A percentile compares a stretch with the other conserved stretches of the same genome.
Evolutionary conservation across 2,797 vertebrate genomes (phyloP).

Genomic region (Microcaecilia unicolor): DNA sequence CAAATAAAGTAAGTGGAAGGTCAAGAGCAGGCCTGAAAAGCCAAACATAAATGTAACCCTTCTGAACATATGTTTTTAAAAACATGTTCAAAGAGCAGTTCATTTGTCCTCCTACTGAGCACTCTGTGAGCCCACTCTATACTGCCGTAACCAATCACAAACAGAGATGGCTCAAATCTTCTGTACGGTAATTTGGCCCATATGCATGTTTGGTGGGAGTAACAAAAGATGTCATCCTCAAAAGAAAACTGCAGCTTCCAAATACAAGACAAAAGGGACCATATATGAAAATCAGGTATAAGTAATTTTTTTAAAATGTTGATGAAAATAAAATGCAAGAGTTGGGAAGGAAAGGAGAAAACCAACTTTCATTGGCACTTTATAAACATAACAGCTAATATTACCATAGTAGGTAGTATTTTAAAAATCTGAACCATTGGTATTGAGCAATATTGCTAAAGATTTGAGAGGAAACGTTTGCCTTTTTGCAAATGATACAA

Average conservation of each 20-base stretch:
- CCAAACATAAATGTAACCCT: constrained; percentile 61
- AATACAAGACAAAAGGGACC: neutral
- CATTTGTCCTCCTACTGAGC: constrained; percentile 47
- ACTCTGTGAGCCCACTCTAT: constrained; percentile 17
- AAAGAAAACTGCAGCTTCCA: neutral
- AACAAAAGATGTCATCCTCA: constrained; percentile 5
- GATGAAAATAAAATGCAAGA: constrained; percentile 7
- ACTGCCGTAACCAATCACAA: constrained; percentile 55
- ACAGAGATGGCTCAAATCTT: constrained; percentile 28
- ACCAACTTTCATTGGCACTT: neutral
- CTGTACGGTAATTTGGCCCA: constrained; percentile 45
- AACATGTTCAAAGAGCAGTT: constrained; percentile 58
- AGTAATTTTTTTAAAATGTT: constrained; percentile 23
- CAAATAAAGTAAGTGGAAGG: constrained; percentile 76
- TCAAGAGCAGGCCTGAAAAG: constrained; percentile 62
- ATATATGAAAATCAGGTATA: constrained; percentile 16
- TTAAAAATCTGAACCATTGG: neutral
- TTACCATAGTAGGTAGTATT: too few relatives aligned
- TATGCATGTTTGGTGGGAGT: constrained; percentile 15
- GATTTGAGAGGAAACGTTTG: too few relatives aligned
- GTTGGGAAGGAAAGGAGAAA: neutral
- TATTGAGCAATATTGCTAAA: too few relatives aligned
- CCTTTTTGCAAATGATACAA: too few relatives aligned
- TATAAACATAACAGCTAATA: too few relatives aligned
- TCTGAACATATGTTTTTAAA: constrained; percentile 47